Conservation (phyloP, 2,797 vertebrate genomes). For the Acanthurus lineatus region DNA sequence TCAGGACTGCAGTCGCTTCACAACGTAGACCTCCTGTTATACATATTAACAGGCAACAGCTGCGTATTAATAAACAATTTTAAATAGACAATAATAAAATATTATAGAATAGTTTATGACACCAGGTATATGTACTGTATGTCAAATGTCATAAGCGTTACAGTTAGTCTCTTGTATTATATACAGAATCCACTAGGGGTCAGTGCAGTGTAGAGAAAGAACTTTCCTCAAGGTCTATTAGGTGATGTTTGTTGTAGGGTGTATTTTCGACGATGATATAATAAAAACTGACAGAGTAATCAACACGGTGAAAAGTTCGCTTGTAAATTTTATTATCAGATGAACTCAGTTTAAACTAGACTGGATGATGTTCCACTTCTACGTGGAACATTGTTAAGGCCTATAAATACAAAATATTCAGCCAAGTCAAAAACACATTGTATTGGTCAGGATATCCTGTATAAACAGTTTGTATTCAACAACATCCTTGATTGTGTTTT, state of each 20-base stretch:
- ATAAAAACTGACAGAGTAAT: neutral
- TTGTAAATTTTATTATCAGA: neutral
- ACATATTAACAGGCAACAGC: neutral
- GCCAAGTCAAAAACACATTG: slow-evolving; percentile 16
- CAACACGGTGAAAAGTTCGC: neutral
- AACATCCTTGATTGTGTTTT: slow-evolving; percentile 37
- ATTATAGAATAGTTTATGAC: neutral
- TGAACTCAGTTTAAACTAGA: neutral
- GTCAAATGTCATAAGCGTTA: neutral
- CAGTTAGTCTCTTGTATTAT: neutral
- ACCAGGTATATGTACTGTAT: neutral
- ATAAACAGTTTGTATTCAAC: slow-evolving; percentile 33
- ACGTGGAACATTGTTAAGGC: neutral
- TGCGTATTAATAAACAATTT: neutral
- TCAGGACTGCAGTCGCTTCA: slow-evolving; percentile 22
- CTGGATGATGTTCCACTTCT: neutral
- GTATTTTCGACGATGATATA: neutral
- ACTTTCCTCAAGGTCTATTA: neutral
- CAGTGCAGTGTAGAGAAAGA: slow-evolving; percentile 40
- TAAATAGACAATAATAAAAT: neutral
- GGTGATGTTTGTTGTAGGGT: neutral
- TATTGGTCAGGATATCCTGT: slow-evolving; percentile 47
- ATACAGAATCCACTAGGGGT: slow-evolving; percentile 55
- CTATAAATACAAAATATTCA: neutral
- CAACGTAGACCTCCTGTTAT: neutral